Conservation (phyloP, 2,888 invertebrate genomes). For the Clusia tigrina region DNA sequence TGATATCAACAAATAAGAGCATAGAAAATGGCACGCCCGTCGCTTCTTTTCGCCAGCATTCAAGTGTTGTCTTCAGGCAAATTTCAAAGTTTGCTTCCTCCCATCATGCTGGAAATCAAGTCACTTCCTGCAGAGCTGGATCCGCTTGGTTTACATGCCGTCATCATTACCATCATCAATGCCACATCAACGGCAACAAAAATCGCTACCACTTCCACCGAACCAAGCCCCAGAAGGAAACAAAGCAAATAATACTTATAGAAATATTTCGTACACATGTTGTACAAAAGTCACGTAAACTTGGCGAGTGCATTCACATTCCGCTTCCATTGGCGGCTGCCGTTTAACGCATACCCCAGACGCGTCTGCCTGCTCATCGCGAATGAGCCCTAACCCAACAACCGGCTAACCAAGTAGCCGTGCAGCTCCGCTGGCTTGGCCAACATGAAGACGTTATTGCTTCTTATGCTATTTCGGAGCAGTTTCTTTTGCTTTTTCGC, state of each 20-base stretch:
- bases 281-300: conserved; percentile 4
- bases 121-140: too few relatives aligned
- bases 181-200: too few relatives aligned
- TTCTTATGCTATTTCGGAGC: neutral
- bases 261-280: neutral
- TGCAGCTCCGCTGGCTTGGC: neutral
- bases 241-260: neutral
- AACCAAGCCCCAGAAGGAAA: neutral
- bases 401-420: neutral
- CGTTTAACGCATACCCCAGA: conserved; percentile 1
- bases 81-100: too few relatives aligned
- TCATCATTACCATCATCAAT: too few relatives aligned
- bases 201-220: conserved; percentile 3
- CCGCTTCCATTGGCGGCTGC: neutral
- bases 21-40: too few relatives aligned
- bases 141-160: too few relatives aligned
- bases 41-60: too few relatives aligned
- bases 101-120: too few relatives aligned
- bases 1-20: too few relatives aligned
- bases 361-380: neutral
- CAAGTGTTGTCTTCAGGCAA: too few relatives aligned
- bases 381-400: neutral
- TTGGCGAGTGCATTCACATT: conserved; percentile 6
- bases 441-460: conserved; percentile 15
- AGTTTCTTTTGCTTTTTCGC: neutral